Evolutionary conservation across 2,113 vertebrate genomes (phyloP), one percentile per base, ranked within the genome.

Genomic region (Ascaphus truei): DNA sequence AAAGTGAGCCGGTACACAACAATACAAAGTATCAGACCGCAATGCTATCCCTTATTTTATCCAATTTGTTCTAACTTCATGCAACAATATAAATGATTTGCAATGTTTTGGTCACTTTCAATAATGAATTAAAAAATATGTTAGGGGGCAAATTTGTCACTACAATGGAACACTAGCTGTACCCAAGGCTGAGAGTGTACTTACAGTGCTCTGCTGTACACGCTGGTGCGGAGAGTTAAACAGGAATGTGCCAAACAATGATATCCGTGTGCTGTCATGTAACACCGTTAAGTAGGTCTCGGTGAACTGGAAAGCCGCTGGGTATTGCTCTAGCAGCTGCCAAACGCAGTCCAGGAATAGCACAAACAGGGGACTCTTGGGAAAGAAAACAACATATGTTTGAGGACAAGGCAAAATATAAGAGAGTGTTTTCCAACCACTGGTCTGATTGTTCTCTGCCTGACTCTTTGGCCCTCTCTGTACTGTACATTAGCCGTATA

Each of bases 321-420:
- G 95, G 76, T 95, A 93, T 31, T 99, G 97, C 7, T 95, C 92
- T 20, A 96, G 85, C 64, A 99, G 90, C 83, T 99, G 96, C 97
- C 96, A 99, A 7, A 94, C 90, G 11, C 95, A 95, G 80, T 99
- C 95, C 77, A 99, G 83, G 81, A 99, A 99, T 37, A 99, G 86
- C 80, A 95, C 62, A 79, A 99, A 99, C 79, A 99, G 76, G 1
- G 96, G 96, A 26, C 90, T 94, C 97, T 99, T 72, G 9, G 39
- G 45, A 23, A 53, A 2, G 37, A 47, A 53, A 6, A 47, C 56
- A 34, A 43, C 39, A 75, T 18, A 77, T 29, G 65, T 6, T 34
- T 47, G 15, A 33, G 3, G 6, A 12, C 45, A 58, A 57, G n/a
- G 20, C 53, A 72, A 16, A 45, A 4, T 31, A 2, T 10, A 60